Evolutionary conservation across 30 jellyfish, hydroid and myxozoan species (phyloP).

Genomic region (Turritopsis rubra): DNA sequence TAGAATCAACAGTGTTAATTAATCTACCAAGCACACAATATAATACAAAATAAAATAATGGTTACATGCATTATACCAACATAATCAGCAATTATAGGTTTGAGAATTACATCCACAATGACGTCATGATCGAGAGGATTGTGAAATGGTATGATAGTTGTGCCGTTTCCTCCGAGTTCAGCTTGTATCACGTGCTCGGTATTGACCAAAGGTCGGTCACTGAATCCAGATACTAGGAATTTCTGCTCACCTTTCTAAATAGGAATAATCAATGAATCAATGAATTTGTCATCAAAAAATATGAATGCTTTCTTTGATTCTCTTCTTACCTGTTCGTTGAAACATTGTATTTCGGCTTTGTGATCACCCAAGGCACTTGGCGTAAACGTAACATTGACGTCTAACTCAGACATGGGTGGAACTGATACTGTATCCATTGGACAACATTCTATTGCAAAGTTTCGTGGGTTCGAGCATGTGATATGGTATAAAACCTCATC

Average conservation of each 20-base stretch:
- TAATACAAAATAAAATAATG: not conserved
- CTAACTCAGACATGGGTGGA: slow-evolving; percentile 57
- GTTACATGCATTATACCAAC: not conserved
- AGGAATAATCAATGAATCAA: not conserved
- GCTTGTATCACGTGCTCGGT: slow-evolving; percentile 56
- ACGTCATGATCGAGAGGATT: slow-evolving; percentile 78
- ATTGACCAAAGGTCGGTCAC: slow-evolving; percentile 63
- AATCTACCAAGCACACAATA: not conserved
- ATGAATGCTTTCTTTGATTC: not conserved
- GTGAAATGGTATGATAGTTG: slow-evolving; percentile 63
- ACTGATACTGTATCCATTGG: slow-evolving; percentile 33
- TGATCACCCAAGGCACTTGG: slow-evolving; percentile 76
- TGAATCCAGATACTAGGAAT: slow-evolving; percentile 57
- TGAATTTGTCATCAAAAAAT: too few species aligned
- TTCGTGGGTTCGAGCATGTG: slow-evolving; percentile 56
- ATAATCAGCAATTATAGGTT: not conserved
- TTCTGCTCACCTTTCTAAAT: slow-evolving; percentile 15
- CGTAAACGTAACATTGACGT: slow-evolving; percentile 59
- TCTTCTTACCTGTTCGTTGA: slow-evolving; percentile 25
- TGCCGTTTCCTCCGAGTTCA: slow-evolving; percentile 48
- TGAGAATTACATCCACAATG: slow-evolving; percentile 41
- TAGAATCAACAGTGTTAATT: not conserved
- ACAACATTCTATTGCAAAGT: slow-evolving; percentile 36
- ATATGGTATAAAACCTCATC: slow-evolving; percentile 33
- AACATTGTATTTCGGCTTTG: slow-evolving; percentile 45